Evolutionary conservation across 2,113 vertebrate genomes (phyloP).

Genomic region (Phalacrocorax brasilianus): DNA sequence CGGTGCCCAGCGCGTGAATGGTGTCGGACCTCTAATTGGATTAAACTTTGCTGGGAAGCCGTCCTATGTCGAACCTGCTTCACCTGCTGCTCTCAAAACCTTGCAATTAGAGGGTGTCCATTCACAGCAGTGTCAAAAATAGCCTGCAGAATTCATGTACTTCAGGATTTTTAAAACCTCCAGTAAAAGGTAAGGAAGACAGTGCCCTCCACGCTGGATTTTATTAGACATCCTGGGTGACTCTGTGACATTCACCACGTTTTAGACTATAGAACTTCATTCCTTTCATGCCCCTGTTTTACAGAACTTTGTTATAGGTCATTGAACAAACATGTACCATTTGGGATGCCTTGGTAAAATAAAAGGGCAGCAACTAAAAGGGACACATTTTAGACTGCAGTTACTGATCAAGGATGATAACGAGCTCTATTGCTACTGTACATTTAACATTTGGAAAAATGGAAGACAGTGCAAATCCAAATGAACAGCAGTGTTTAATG

Average conservation of each 20-base stretch:
- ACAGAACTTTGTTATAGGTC: neutral
- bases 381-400: neutral
- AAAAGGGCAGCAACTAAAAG: neutral
- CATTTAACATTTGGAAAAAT: neutral
- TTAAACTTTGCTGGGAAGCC: neutral
- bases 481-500: neutral
- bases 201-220: neutral
- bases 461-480: neutral
- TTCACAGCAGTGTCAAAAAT: neutral
- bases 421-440: neutral
- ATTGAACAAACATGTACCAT: rapidly evolving
- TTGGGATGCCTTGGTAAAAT: neutral
- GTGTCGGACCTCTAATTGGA: neutral
- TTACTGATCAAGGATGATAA: neutral
- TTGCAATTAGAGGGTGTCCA: neutral
- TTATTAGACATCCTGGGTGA: neutral
- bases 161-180: neutral
- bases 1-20: rapidly evolving
- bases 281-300: neutral
- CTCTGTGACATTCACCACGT: neutral
- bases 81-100: neutral
- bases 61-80: neutral
- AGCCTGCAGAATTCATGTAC: neutral
- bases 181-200: rapidly evolving
- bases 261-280: neutral